Conservation (phyloP, 2,113 vertebrate species). For the Andinoacara biseriatus region DNA sequence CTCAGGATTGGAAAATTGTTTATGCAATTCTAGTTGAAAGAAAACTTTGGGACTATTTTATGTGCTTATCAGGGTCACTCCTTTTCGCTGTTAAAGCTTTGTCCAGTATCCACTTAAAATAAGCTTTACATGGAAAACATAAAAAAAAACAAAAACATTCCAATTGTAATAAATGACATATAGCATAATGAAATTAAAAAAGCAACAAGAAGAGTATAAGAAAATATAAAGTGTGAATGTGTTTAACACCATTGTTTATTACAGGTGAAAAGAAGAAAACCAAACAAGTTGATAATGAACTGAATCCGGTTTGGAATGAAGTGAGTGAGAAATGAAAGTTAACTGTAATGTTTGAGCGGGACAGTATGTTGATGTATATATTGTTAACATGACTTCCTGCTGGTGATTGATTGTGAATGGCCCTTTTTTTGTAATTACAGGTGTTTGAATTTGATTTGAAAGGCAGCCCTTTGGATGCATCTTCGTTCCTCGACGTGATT, state of each 20-base stretch:
- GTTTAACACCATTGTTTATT: constrained; percentile 14
- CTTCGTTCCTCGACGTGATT: constrained; percentile 86
- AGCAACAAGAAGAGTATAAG: background rate
- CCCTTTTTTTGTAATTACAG: constrained; percentile 73
- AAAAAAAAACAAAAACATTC: too few species aligned
- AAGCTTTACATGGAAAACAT: background rate
- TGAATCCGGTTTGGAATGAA: constrained; percentile 97
- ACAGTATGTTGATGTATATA: background rate
- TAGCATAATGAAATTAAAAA: background rate
- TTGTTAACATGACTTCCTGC: background rate
- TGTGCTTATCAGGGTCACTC: background rate
- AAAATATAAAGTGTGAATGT: background rate
- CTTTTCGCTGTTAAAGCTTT: background rate
- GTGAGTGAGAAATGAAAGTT: constrained; percentile 71
- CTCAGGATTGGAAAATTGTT: background rate
- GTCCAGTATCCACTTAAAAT: background rate
- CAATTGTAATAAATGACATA: too few species aligned
- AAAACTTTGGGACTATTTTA: background rate
- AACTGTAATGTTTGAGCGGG: background rate
- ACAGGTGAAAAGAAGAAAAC: constrained; percentile 97
- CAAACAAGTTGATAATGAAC: constrained; percentile 89
- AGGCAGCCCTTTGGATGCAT: constrained; percentile 85
- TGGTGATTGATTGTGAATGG: background rate
- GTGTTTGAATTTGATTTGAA: constrained; percentile 93
- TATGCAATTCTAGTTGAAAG: background rate